Evolutionary conservation across 2,113 vertebrate species (phyloP).

Genomic region (Platanista minor): DNA sequence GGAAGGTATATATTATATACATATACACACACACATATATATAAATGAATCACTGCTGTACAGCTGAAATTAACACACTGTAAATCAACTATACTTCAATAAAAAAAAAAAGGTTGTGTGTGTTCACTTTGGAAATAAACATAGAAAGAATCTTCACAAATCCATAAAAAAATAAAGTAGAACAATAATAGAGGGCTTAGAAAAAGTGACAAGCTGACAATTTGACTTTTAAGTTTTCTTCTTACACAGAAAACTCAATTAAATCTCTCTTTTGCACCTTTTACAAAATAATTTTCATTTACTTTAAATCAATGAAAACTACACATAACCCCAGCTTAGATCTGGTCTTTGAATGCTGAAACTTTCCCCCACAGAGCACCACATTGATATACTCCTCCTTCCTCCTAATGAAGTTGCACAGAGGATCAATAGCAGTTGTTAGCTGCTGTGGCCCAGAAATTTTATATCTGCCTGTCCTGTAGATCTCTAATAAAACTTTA

Average conservation of each 20-base stretch:
- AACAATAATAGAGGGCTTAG: background rate
- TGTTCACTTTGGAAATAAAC: background rate
- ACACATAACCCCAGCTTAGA: background rate
- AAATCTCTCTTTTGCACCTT: background rate
- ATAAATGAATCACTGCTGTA: background rate
- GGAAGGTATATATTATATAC: background rate
- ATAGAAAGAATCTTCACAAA: background rate
- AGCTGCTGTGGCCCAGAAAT: background rate
- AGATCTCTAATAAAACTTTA: conserved; percentile 45
- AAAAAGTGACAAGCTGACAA: background rate
- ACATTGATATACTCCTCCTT: background rate
- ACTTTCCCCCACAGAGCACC: background rate
- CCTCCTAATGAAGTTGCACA: background rate
- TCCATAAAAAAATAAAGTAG: background rate
- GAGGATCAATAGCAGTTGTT: background rate
- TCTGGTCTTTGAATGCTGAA: background rate
- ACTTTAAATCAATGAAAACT: background rate
- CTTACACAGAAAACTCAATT: background rate
- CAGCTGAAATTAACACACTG: background rate
- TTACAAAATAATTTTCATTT: background rate
- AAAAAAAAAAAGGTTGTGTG: background rate
- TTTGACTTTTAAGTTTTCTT: background rate
- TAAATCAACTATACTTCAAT: background rate
- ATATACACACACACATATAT: background rate
- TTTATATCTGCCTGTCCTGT: background rate